phyloP scores from a whole-genome alignment of 2,888 invertebrate genomes.

The Leptura quadrifasciata region DNA sequence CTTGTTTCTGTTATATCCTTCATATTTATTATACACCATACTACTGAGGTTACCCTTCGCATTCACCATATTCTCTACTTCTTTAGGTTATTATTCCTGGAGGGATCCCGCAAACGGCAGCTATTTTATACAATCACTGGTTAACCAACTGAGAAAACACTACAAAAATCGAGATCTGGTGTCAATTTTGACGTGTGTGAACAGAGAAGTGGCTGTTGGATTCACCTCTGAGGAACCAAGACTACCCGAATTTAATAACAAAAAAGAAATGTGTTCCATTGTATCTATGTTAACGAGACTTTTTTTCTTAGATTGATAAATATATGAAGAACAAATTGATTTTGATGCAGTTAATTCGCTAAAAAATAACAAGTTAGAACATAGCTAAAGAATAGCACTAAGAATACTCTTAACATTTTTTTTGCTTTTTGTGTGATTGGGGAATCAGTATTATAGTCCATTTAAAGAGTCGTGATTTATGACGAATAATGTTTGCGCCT shows the following conservation, averaged over 20 bases:
- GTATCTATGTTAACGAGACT: constrained; percentile 80
- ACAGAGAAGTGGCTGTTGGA: constrained; percentile 80
- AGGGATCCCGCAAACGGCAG: constrained; percentile 81
- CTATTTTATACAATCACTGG: constrained; percentile 84
- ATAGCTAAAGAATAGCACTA: too few species aligned
- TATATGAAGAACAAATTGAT: too few species aligned
- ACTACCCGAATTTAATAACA: constrained; percentile 73
- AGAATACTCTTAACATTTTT: too few species aligned
- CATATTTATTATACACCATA: too few species aligned
- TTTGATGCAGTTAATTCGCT: too few species aligned
- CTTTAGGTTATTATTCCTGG: constrained; percentile 81
- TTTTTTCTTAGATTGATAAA: constrained; percentile 72
- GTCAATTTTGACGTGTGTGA: constrained; percentile 79
- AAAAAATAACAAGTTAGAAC: too few species aligned
- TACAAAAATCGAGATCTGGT: constrained; percentile 77
- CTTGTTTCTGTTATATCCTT: too few species aligned
- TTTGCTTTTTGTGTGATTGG: too few species aligned
- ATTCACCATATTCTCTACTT: neutral
- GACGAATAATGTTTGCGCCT: too few species aligned
- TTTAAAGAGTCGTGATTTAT: too few species aligned
- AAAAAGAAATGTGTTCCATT: constrained; percentile 83
- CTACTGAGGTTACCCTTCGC: too few species aligned
- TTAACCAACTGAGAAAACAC: constrained; percentile 75
- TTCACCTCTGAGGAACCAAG: constrained; percentile 77
- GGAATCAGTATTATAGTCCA: too few species aligned